Evolutionary conservation across 2,888 invertebrate genomes (phyloP), one percentile per base, ranked within the genome.

Genomic region (Balanococcus diminutus): DNA sequence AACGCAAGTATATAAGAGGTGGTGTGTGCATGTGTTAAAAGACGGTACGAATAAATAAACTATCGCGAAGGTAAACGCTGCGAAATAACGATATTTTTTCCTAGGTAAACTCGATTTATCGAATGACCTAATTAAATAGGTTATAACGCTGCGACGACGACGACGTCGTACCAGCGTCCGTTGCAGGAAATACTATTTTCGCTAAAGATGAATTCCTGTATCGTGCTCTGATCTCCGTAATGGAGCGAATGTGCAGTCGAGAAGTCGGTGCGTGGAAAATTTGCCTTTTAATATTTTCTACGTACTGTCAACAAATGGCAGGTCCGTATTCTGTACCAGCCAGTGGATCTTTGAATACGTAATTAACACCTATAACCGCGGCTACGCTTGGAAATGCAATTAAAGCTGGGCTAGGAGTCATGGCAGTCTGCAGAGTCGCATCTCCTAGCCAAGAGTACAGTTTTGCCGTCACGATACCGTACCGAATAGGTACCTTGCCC

Each of bases 121-220:
- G 72, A 72, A 72, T 72, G 31, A 72, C 72, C 31, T 72, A 72
- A 72, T 72, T 72, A 72, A 72, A 72, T 72, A 72, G 42, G 72
- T 16, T 72, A 16, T 31, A n/a, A 72, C 72, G 16, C 56, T 5
- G 22, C 56, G 56, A 56, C 42, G 11, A 42, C 42, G 11, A 42
- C 42, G 42, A 42, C 42, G 14, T 14, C 3, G 42, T 1, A 42
- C 42, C 8, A 36, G 16, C 56, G 56, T 56, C 22, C 8, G 56
- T 56, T 56, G 56, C 56, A 56, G 56, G 56, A 56, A 56, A 56
- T 56, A 39, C 11, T 39, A 42, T 56, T 56, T 56, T 56, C 56
- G 11, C 56, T 42, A 42, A 42, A 42, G 56, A 22, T 19, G 19
- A 22, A 56, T 56, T 56, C 56, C 56, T 56, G 56, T 56, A 56